A percentile compares a stretch with the other conserved stretches of the same genome.
Conservation (phyloP, 2,797 vertebrate genomes). For the Enteromius radiatus region DNA sequence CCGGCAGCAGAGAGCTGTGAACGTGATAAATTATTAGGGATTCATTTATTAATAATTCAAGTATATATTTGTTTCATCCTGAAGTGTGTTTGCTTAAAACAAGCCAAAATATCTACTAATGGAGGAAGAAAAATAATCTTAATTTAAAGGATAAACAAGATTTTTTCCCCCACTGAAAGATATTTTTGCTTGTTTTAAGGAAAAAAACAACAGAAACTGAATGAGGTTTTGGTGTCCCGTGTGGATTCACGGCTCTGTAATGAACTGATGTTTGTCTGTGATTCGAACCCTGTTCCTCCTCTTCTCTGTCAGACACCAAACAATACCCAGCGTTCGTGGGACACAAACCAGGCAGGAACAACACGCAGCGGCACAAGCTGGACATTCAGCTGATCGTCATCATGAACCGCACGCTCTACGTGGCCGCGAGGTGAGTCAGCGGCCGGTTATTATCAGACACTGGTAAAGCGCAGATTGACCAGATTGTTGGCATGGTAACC, state of each 20-base stretch:
- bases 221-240: background rate
- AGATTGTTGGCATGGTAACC: constrained; percentile 36
- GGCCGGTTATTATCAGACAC: background rate
- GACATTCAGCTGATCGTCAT: constrained; percentile 96
- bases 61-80: background rate
- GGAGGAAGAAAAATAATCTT: too few species aligned
- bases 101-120: too few species aligned
- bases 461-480: background rate
- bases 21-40: background rate
- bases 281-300: background rate
- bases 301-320: constrained; percentile 87
- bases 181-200: too few species aligned
- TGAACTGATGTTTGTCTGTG: background rate
- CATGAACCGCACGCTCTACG: constrained; percentile 94
- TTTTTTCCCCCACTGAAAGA: too few species aligned
- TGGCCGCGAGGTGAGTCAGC: constrained; percentile 90
- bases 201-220: too few species aligned
- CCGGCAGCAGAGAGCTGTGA: background rate
- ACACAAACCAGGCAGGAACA: constrained; percentile 97
- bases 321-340: constrained; percentile 98
- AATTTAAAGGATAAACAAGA: too few species aligned
- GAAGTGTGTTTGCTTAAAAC: too few species aligned
- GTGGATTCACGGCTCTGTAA: background rate
- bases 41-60: background rate
- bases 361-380: constrained; percentile 94